Percentiles rank a stretch among this genome's conserved stretches.
These are phyloP conservation scores for Microtus oregoni DNA, from an alignment of 2,113 vertebrate species.

Conservation along the genomic window DNA sequence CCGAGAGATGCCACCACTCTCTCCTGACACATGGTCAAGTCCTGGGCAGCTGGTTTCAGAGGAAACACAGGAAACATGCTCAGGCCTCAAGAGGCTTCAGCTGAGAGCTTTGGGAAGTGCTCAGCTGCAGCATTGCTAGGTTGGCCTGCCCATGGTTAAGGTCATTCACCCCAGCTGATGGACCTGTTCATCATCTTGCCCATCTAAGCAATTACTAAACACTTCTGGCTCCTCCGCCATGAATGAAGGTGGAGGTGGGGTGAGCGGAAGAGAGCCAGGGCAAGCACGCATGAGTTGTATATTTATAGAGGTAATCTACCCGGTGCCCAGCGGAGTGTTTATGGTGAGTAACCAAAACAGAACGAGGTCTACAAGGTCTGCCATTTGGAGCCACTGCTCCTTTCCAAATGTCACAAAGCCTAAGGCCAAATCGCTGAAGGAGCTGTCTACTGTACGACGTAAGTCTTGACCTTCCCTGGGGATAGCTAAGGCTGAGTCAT, in stretches of 20 bases:
- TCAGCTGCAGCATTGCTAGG: not conserved
- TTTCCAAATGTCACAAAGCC: constrained; percentile 70
- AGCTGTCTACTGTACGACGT: constrained; percentile 52
- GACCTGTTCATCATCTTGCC: constrained; percentile 22
- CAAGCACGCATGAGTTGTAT: not conserved
- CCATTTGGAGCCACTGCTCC: constrained; percentile 58
- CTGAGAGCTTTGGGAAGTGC: not conserved
- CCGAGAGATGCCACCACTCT: not conserved
- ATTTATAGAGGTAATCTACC: constrained; percentile 68
- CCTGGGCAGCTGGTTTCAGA: not conserved
- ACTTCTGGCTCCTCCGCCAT: constrained; percentile 68
- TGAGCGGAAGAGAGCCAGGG: constrained; percentile 1
- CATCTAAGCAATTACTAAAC: constrained; percentile 55
- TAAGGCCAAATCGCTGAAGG: constrained; percentile 58
- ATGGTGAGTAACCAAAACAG: constrained; percentile 80
- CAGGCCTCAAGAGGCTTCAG: not conserved
- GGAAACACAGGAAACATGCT: not conserved
- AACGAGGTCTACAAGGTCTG: not conserved
- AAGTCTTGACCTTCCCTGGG: constrained; percentile 37
- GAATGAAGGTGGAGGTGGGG: constrained; percentile 40
- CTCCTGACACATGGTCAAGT: not conserved
- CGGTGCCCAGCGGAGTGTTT: constrained; percentile 70
- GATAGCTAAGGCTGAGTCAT: constrained; percentile 29
- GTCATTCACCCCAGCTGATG: not conserved
- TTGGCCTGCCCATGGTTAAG: not conserved